These are phyloP conservation scores for Gila robusta DNA, from an alignment of 2,797 vertebrate species.

Conservation along the genomic window DNA sequence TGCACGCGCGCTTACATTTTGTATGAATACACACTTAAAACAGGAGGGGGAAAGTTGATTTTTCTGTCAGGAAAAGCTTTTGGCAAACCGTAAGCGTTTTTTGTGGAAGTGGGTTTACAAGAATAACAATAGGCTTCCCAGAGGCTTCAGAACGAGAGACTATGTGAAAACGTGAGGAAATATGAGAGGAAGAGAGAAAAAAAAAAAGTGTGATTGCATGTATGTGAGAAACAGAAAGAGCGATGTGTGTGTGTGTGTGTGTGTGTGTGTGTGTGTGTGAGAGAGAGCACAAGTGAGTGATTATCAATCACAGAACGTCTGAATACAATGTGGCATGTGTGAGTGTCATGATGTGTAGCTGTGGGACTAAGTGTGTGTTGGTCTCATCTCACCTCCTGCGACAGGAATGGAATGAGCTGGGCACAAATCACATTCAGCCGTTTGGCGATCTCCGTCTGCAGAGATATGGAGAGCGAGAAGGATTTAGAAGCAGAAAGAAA, in stretches of 20 bases:
- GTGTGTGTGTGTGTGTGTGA: background rate
- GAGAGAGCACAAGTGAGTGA: background rate
- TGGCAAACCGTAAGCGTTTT: conserved; percentile 29
- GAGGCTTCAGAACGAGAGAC: conserved; percentile 14
- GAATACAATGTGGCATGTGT: conserved; percentile 24
- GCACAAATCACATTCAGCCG: conserved; percentile 86
- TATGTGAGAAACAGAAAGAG: conserved; percentile 17
- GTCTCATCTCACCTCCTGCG: conserved; percentile 82
- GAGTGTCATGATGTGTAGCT: conserved; percentile 31
- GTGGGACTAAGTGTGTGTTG: conserved; percentile 39
- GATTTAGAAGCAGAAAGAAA: background rate
- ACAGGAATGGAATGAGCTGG: conserved; percentile 85
- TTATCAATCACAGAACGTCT: conserved; percentile 21
- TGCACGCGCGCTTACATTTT: background rate
- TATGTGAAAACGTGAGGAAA: background rate
- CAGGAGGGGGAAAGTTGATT: conserved; percentile 26
- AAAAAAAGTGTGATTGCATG: background rate
- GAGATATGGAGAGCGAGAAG: conserved; percentile 36
- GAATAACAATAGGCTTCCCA: conserved; percentile 36
- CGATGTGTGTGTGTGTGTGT: background rate
- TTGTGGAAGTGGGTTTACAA: conserved; percentile 41
- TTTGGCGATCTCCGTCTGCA: conserved; percentile 89
- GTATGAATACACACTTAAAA: conserved; percentile 30
- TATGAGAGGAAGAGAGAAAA: conserved; percentile 15
- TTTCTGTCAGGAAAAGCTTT: conserved; percentile 34